Base-by-base conservation (phyloP, 2,797 vertebrate species). In the Esox lucius region DNA sequence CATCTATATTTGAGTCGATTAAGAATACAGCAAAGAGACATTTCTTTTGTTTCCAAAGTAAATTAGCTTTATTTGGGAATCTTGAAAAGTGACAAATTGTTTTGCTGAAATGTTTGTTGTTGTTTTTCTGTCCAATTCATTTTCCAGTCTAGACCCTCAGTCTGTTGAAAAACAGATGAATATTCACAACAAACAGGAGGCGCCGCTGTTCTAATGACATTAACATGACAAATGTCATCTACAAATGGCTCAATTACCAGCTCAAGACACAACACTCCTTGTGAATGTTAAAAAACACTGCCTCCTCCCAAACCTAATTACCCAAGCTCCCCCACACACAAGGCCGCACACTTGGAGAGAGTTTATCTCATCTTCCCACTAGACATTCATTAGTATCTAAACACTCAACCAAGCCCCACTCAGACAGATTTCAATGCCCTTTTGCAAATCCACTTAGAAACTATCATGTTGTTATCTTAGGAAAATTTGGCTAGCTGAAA, bases 331-430 rank as follows among this genome's bases (percentile, higher is more conserved):
- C 56, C 65, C n/a, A 46, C 73, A 59, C 28, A 59, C 81, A 74
- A 71, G 70, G 35, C 16, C 75, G 85, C 70, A 71, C 76, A 70
- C 78, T 79, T 46, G 35, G 77, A 49, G 39, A 68, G 75, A 16
- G 33, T 62, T 46, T 80, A 82, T 85, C 79, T 83, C 74, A 73
- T 81, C 74, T 75, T 80, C 80, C 72, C 86, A 84, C 80, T 87
- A 76, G 84, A 85, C 75, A 85, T 85, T 84, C 76, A 85, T 84
- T 86, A 83, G 71, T 72, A 62, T 13, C 8, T 16, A 48, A 26
- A 64, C 67, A 35, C 76, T 51, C 70, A 77, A 80, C 78, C 83
- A 86, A 70, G 62, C 80, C 75, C 74, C 74, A 24, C 48, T 26
- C 22, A 81, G 72, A 72, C 82, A 77, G 64, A 84, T 80, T 75